These are phyloP conservation scores for Coryphaenoides rupestris DNA, from an alignment of 2,113 vertebrate species.

Conservation along the genomic window DNA sequence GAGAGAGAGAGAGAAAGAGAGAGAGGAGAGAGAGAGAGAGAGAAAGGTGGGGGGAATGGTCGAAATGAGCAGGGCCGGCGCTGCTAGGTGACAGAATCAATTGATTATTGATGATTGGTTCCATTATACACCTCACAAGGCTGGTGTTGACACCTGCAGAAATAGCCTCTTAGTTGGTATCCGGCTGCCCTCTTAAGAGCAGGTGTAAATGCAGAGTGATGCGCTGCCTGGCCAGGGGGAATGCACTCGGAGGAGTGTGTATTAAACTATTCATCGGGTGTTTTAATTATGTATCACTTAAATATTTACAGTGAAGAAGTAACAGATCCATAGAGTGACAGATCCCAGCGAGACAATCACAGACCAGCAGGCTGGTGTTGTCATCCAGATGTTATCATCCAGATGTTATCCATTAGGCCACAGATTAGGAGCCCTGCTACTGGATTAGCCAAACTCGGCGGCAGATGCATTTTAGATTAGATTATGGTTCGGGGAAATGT, in stretches of 20 bases:
- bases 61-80: conserved; percentile 22
- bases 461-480: conserved; percentile 63
- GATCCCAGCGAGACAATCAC: conserved; percentile 53
- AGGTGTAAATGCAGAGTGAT: conserved; percentile 57
- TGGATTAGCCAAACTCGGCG: conserved; percentile 69
- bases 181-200: conserved; percentile 39
- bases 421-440: conserved; percentile 61
- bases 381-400: conserved; percentile 32
- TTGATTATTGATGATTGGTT: conserved; percentile 72
- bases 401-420: conserved; percentile 60
- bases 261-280: background rate
- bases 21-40: too few species aligned
- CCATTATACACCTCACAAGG: conserved; percentile 59
- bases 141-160: conserved; percentile 58
- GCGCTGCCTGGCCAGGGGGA: conserved; percentile 19
- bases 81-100: conserved; percentile 47
- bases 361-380: conserved; percentile 28
- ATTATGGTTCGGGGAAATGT: conserved; percentile 68
- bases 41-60: background rate
- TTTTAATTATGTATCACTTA: conserved; percentile 23
- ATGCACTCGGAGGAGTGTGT: background rate
- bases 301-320: background rate
- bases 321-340: background rate
- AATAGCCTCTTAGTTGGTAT: conserved; percentile 44
- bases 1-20: conserved; percentile 10